Conservation (phyloP, 2,888 invertebrate species). For the Empis stercorea region DNA sequence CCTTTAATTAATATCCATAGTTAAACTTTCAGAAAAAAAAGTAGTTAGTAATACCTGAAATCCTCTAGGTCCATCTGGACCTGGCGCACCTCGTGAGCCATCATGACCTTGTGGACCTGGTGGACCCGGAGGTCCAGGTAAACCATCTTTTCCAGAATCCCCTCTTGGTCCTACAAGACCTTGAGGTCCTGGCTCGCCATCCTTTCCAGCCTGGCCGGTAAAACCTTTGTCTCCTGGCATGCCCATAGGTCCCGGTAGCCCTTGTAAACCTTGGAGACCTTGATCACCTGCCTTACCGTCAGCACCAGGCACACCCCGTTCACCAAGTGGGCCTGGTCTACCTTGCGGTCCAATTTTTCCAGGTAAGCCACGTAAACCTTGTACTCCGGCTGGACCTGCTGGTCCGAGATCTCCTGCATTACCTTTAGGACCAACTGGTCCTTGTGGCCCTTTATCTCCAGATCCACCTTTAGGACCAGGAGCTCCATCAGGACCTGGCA, state of each 20-base stretch:
- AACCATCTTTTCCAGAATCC: constrained; percentile 65
- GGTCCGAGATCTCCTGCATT: constrained; percentile 45
- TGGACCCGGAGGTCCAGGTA: constrained; percentile 58
- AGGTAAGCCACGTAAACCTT: constrained; percentile 47
- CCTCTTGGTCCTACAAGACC: constrained; percentile 68
- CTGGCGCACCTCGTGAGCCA: constrained; percentile 64
- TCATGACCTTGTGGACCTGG: constrained; percentile 58
- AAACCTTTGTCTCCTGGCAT: constrained; percentile 48
- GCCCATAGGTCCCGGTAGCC: constrained; percentile 63
- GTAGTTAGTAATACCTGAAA: constrained; percentile 47
- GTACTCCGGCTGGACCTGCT: constrained; percentile 43
- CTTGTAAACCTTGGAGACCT: constrained; percentile 66
- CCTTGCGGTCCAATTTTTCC: constrained; percentile 61
- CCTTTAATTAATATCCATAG: constrained; percentile 35
- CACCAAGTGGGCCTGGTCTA: constrained; percentile 55
- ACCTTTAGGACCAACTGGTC: constrained; percentile 50
- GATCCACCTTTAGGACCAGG: constrained; percentile 62
- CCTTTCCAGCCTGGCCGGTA: constrained; percentile 66
- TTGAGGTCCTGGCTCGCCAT: constrained; percentile 55
- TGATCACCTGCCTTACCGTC: constrained; percentile 78
- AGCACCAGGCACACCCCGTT: constrained; percentile 63
- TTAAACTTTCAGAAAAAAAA: neutral
- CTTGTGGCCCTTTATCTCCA: constrained; percentile 59
- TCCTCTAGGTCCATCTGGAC: constrained; percentile 64
- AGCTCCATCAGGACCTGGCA: constrained; percentile 66